A percentile compares a stretch with the other conserved stretches of the same genome.
These are phyloP conservation scores for Gymnorhina tibicen DNA, from an alignment of 2,113 vertebrate genomes.

Conservation along the genomic window DNA sequence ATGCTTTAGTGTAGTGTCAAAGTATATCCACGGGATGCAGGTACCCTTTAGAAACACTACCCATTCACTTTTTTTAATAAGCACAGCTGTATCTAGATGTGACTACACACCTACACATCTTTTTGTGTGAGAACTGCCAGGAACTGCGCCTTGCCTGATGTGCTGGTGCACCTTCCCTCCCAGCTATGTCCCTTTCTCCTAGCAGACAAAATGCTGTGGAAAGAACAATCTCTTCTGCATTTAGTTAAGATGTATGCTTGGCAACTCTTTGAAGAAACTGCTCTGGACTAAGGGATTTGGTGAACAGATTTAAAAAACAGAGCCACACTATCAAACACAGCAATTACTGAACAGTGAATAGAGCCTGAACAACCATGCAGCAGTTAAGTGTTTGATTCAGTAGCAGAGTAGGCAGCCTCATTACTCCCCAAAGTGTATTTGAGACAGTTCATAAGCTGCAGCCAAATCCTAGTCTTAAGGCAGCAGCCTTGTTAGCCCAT, in stretches of 20 bases:
- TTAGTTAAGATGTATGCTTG: not conserved
- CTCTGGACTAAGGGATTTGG: not conserved
- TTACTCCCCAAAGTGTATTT: not conserved
- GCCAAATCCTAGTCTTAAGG: not conserved
- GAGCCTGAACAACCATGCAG: not conserved
- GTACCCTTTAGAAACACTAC: not conserved
- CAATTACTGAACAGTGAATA: not conserved
- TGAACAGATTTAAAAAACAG: not conserved
- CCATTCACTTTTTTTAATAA: not conserved
- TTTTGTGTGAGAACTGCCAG: not conserved
- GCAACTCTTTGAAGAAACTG: not conserved
- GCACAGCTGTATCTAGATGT: not conserved
- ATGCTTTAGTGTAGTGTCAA: not conserved
- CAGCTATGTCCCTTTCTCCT: not conserved
- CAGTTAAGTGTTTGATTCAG: not conserved
- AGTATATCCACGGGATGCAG: not conserved
- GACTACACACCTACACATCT: not conserved
- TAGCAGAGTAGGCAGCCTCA: not conserved
- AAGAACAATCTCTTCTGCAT: not conserved
- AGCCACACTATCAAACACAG: not conserved
- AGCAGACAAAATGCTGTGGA: not conserved
- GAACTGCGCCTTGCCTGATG: rapidly evolving
- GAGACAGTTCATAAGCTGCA: not conserved
- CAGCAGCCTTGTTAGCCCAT: not conserved
- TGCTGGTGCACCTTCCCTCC: not conserved